Percentiles rank a stretch among this genome's conserved stretches.
Conservation (phyloP, 2,797 vertebrate genomes). For the Falco novaeseelandiae region DNA sequence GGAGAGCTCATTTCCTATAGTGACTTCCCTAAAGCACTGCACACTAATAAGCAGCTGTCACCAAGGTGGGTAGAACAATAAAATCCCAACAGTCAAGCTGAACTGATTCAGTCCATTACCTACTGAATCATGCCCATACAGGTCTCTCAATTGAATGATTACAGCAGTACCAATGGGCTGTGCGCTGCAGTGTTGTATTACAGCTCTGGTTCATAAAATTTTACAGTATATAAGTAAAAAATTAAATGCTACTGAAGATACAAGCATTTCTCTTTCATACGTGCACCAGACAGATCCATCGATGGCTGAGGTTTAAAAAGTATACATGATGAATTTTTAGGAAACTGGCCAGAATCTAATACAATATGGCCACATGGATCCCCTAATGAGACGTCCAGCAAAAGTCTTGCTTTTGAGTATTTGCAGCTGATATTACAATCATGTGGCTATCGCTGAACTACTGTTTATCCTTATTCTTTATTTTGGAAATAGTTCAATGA, state of each 20-base stretch:
- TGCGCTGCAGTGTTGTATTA: slow-evolving; percentile 18
- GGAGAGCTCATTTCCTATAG: background rate
- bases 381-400: background rate
- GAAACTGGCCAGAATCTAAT: background rate
- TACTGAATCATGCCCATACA: slow-evolving; percentile 26
- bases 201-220: slow-evolving; percentile 64
- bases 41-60: slow-evolving; percentile 28
- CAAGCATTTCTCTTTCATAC: background rate
- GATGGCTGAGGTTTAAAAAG: background rate
- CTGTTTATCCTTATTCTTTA: slow-evolving; percentile 9
- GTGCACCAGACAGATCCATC: background rate
- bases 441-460: background rate
- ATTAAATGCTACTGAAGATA: slow-evolving; percentile 25
- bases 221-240: slow-evolving; percentile 57
- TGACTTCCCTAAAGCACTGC: slow-evolving; percentile 4
- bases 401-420: background rate
- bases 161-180: slow-evolving; percentile 29
- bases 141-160: slow-evolving; percentile 18
- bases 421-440: background rate
- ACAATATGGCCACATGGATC: background rate
- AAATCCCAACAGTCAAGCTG: slow-evolving; percentile 47
- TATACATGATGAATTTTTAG: background rate
- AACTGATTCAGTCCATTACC: slow-evolving; percentile 67
- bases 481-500: slow-evolving; percentile 15
- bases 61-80: background rate